phyloP scores from a whole-genome alignment of 2,113 vertebrate genomes.

The Alligator mississippiensis region DNA sequence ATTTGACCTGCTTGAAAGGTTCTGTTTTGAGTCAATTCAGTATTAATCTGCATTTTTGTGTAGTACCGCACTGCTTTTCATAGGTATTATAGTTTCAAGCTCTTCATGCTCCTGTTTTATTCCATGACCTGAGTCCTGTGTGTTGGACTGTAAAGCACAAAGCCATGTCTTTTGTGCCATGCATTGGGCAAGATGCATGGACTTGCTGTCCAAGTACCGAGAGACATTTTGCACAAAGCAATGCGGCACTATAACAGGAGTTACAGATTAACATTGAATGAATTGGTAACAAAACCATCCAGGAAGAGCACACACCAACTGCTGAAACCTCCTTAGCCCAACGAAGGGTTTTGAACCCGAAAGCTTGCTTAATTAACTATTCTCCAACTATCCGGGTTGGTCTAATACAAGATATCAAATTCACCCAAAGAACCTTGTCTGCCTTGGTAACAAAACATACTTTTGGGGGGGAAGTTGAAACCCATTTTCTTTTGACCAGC shows the following conservation, averaged over 20 bases:
- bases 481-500: not conserved
- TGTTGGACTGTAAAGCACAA: not conserved
- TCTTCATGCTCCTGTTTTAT: not conserved
- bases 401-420: too few relatives aligned
- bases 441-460: not conserved
- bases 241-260: not conserved
- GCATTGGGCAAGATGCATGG: too few relatives aligned
- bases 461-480: not conserved
- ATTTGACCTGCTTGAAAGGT: not conserved
- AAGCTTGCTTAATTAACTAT: too few relatives aligned
- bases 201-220: not conserved
- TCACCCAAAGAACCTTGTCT: not conserved
- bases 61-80: accelerated
- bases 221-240: not conserved
- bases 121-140: not conserved
- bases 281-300: too few relatives aligned
- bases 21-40: not conserved
- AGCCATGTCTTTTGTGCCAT: not conserved
- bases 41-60: not conserved
- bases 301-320: too few relatives aligned
- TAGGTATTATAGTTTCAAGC: not conserved
- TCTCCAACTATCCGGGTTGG: too few relatives aligned
- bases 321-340: too few relatives aligned
- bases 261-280: not conserved
- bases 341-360: too few relatives aligned